Conservation (phyloP, 2,113 vertebrate genomes). For the Myotis brandtii region DNA sequence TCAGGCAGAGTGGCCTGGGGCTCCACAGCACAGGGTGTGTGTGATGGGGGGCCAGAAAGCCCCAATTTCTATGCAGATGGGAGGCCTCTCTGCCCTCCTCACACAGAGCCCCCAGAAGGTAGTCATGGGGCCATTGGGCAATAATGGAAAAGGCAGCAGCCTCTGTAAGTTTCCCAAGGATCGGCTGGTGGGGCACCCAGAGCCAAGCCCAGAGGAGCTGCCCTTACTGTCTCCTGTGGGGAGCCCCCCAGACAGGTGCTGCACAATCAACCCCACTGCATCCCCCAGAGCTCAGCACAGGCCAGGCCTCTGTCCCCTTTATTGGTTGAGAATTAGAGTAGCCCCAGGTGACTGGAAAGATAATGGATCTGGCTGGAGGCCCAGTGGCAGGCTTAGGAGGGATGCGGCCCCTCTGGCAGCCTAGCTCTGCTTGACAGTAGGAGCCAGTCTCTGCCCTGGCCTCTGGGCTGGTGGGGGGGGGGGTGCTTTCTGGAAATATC, state of each 20-base stretch:
- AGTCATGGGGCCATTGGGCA: rapidly evolving
- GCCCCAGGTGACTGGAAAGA: not conserved
- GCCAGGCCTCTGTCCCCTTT: not conserved
- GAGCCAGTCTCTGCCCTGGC: not conserved
- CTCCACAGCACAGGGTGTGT: rapidly evolving
- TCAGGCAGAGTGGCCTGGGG: not conserved
- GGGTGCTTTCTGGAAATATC: not conserved
- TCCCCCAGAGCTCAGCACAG: not conserved
- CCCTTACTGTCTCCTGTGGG: rapidly evolving
- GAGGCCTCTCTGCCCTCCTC: not conserved
- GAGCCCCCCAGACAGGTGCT: not conserved
- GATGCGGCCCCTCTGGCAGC: not conserved
- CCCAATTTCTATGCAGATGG: not conserved
- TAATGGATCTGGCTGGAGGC: not conserved
- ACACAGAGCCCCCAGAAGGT: not conserved
- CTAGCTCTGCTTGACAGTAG: not conserved
- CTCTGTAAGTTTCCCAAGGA: too few species aligned
- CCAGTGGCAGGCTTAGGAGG: not conserved
- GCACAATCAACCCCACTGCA: rapidly evolving
- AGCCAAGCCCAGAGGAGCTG: not conserved
- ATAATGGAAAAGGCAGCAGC: not conserved
- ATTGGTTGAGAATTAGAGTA: not conserved
- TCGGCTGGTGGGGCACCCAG: too few species aligned
- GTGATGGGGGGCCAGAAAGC: not conserved
- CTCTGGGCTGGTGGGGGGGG: not conserved